These are phyloP conservation scores for Darevskia nairensis DNA, from an alignment of 2,797 vertebrate species.

Conservation along the genomic window DNA sequence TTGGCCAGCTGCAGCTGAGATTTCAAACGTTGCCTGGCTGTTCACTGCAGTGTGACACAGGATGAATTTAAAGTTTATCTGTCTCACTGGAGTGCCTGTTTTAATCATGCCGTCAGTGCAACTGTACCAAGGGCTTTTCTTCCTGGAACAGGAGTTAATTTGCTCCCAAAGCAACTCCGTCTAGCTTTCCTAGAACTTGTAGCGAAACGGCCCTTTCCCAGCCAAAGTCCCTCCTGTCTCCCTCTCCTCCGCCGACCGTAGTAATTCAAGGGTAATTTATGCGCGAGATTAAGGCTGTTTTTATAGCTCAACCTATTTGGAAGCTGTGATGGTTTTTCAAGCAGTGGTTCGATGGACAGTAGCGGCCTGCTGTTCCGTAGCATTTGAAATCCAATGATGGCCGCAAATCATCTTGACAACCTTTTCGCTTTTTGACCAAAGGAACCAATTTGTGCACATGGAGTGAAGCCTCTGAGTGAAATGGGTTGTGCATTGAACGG, in stretches of 20 bases:
- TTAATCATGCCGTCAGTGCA: background rate
- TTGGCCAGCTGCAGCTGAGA: background rate
- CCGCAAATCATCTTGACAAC: slow-evolving; percentile 1
- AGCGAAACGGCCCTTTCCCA: background rate
- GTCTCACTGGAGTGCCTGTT: background rate
- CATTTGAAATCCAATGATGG: background rate
- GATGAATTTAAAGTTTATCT: background rate
- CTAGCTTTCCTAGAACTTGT: slow-evolving; percentile 13
- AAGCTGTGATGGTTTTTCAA: background rate
- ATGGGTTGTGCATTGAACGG: background rate
- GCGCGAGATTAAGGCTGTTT: background rate
- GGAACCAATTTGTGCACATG: background rate
- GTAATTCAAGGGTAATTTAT: background rate
- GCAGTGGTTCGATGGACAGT: background rate
- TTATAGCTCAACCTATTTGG: slow-evolving; percentile 5
- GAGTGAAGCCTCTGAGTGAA: background rate
- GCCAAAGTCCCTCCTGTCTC: background rate
- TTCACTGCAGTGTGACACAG: background rate
- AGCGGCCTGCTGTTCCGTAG: background rate
- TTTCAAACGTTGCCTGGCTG: background rate
- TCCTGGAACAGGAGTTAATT: background rate
- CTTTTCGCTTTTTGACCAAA: background rate
- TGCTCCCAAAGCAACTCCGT: background rate
- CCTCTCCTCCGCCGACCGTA: background rate
- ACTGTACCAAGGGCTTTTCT: background rate